Base-by-base conservation (phyloP, 2,888 invertebrate species). In the Tachystola acroxantha region DNA sequence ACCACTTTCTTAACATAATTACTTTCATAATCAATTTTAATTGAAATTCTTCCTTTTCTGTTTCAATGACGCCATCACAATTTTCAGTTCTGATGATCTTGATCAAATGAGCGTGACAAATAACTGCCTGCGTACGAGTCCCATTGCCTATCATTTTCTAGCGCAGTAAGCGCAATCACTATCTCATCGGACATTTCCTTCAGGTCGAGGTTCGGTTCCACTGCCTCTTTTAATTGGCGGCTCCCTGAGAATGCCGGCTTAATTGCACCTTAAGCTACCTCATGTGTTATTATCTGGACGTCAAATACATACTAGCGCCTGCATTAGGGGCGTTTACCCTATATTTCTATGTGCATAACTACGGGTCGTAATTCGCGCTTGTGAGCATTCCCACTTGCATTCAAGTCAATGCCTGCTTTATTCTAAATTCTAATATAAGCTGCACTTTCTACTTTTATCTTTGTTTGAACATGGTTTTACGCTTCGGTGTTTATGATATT, bases 201-300 rank as follows among this genome's bases (percentile, higher is more conserved):
- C 38, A 42, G 57, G 57, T 60, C 45, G 37, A 40, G 37, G 60
- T 66, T 71, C 67, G 55, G 50, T 57, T 49, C 56, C 67, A 61
- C 57, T 72, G 71, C 64, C 49, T 59, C 49, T 58, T 59, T 64
- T 79, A 77, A 80, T 77, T 69, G 64, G 46, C 50, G 55, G 52
- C 59, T 58, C 50, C 59, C 65, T 72, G 77, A 58, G 76, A 76
- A 77, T 55, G 46, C 48, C 46, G 43, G 43, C 50, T 59, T 77
- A 76, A 77, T 78, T 71, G 64, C 56, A 46, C 50, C 58, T 48
- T 58, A 54, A 58, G 47, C 43, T 47, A 40, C 50, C 43, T 52
- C 53, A 53, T 52, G 48, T 74, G 64, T 73, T 71, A 78, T 79
- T 78, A 74, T 56, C 59, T 64, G 68, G 64, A 69, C 65, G 60